Evolutionary conservation across 2,888 invertebrate genomes (phyloP), one percentile per base, ranked within the genome.

Genomic region (Bedellia somnulentella): DNA sequence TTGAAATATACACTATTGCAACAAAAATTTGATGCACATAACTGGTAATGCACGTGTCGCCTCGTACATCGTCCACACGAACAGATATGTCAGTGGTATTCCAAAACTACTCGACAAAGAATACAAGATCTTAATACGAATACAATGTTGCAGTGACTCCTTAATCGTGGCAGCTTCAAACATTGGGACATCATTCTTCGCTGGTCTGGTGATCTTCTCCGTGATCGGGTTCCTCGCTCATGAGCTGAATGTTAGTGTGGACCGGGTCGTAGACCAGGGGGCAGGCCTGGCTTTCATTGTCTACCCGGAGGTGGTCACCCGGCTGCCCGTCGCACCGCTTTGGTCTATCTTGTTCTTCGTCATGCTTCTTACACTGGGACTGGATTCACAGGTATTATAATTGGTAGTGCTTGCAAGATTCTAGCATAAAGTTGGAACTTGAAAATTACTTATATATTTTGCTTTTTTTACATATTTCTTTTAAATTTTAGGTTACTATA

Each of bases 271-370:
- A n/a, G 86, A 71, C 44, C 84, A 87, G 49, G 87, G 86, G 2
- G 85, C 88, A 11, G 89, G 89, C 4, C 58, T 92, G 38, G 89
- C 89, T 1, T 91, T 92, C 48, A 86, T 91, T 35, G 89, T 89
- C n/a, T 89, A 90, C 51, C 89, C 91, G 0, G 92, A 92, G 63
- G 84, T 85, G 35, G 86, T 92, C 1, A 82, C 89, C 1, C 80
- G 87, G 36, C 62, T 92, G 37, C 89, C 90, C 0, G 78, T 89
- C 1, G 83, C 91, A 1, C 89, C 89, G 1, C 70, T 91, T 5
- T 91, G 90, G 88, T 86, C 91, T 4, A 78, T 89, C 31, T 70
- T 90, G 3, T 90, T 89, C 66, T 90, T 90, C 57, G 80, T 87
- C 31, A 89, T 87, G 87, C 63, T 87, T 17, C 64, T 87, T 30